Evolutionary conservation across 2,888 invertebrate genomes (phyloP).

Genomic region (Perizoma flavofasciatum): DNA sequence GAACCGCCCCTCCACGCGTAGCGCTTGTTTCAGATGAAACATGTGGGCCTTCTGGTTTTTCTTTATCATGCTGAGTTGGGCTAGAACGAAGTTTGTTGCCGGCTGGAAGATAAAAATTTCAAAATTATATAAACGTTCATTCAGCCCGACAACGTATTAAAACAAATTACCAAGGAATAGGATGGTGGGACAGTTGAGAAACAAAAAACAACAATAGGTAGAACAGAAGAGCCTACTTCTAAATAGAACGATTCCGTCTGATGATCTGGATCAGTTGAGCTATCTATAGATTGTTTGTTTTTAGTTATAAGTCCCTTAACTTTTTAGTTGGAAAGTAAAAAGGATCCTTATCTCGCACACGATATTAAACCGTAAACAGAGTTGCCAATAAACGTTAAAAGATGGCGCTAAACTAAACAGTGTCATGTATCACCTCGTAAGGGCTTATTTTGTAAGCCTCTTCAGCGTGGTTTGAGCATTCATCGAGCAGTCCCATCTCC

Average conservation of each 20-base stretch:
- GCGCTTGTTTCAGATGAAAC: constrained; percentile 85
- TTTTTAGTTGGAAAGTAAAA: no score
- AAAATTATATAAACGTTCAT: neutral
- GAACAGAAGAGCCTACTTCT: no score
- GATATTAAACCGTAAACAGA: no score
- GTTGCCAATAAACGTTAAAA: neutral
- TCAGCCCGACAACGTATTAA: no score
- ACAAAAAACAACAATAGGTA: no score
- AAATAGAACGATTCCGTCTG: no score
- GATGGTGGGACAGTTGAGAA: no score
- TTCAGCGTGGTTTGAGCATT: constrained; percentile 84
- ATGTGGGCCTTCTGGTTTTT: constrained; percentile 85
- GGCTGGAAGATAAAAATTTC: constrained; percentile 79
- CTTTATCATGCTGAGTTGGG: constrained; percentile 86
- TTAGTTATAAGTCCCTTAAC: no score
- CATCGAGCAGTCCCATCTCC: constrained; percentile 86
- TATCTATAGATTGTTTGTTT: no score
- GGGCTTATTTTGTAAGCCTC: constrained; percentile 85
- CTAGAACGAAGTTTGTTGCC: constrained; percentile 87
- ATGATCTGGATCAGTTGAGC: no score
- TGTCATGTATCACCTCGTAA: constrained; percentile 79
- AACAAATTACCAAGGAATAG: no score
- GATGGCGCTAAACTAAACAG: neutral
- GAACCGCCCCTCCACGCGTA: constrained; percentile 82
- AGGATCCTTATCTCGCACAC: no score